These are phyloP conservation scores for Stegophylla sp. DNA, from an alignment of 2,888 invertebrate species.

Conservation along the genomic window DNA sequence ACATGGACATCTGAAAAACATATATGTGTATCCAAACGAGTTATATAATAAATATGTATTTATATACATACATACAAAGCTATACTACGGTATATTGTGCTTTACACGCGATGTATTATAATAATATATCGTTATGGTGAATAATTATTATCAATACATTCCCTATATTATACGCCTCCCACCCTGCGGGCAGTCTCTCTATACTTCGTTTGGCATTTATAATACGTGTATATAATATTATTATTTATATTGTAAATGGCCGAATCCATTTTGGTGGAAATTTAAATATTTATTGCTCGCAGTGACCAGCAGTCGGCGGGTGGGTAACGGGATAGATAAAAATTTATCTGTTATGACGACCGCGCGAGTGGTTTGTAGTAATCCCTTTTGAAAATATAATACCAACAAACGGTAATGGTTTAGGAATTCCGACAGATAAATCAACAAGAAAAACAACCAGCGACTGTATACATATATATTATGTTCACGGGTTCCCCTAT, in stretches of 20 bases:
- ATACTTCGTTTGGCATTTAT: constrained; percentile 12
- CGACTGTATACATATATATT: background rate
- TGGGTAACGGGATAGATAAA: constrained; percentile 39
- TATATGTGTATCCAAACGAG: constrained; percentile 21
- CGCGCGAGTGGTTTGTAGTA: constrained; percentile 45
- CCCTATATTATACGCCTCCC: background rate
- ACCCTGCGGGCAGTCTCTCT: background rate
- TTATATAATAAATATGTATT: background rate
- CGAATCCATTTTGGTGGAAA: constrained; percentile 45
- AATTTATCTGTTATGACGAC: constrained; percentile 39
- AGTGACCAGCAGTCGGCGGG: background rate
- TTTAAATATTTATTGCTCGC: constrained; percentile 46
- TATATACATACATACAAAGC: background rate
- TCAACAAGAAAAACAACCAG: constrained; percentile 53
- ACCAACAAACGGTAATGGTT: constrained; percentile 47
- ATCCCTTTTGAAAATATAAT: constrained; percentile 59
- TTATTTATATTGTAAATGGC: constrained; percentile 19
- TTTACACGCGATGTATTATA: too few relatives aligned
- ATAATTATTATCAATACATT: constrained; percentile 24
- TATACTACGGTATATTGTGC: background rate
- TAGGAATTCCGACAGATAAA: constrained; percentile 56
- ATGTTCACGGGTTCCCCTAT: background rate
- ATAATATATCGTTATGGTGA: constrained; percentile 16
- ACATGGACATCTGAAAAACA: background rate
- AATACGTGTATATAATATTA: background rate